A percentile compares a stretch with the other conserved stretches of the same genome.
phyloP scores from a whole-genome alignment of 2,888 invertebrate genomes.

The Noctua comes region DNA sequence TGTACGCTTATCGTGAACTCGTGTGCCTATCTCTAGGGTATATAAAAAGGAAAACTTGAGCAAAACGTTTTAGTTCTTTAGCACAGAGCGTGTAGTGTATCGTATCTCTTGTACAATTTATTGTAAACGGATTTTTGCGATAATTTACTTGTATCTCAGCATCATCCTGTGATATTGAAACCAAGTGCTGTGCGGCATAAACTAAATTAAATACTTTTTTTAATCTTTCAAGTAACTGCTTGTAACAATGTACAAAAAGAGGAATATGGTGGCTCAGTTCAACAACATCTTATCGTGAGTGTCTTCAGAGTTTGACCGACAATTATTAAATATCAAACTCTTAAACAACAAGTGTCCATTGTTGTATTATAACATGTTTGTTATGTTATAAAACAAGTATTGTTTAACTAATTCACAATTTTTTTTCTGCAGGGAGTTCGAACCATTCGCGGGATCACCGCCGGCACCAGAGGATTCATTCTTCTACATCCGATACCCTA shows the following conservation, averaged over 20 bases:
- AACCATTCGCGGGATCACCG: conserved; percentile 91
- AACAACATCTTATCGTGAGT: conserved; percentile 84
- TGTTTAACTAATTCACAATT: conserved; percentile 31
- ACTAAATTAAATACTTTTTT: conserved; percentile 10
- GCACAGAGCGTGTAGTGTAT: conserved; percentile 56
- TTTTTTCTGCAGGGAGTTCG: conserved; percentile 82
- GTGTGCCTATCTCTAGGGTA: conserved; percentile 64
- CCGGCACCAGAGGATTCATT: conserved; percentile 94
- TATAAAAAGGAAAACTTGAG: conserved; percentile 77
- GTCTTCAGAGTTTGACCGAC: conserved; percentile 49
- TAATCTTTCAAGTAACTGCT: conserved; percentile 7
- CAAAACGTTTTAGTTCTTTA: conserved; percentile 72
- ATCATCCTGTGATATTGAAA: conserved; percentile 12
- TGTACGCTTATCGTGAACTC: conserved; percentile 71
- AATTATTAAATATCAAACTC: conserved; percentile 32
- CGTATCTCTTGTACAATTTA: conserved; percentile 59
- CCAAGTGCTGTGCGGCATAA: conserved; percentile 17
- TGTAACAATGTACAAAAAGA: conserved; percentile 81
- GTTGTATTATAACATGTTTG: conserved; percentile 44
- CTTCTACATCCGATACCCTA: conserved; percentile 91
- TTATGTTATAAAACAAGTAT: conserved; percentile 26
- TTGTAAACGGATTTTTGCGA: conserved; percentile 49
- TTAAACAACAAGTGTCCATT: conserved; percentile 46
- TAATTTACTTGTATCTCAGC: conserved; percentile 68
- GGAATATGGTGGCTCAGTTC: conserved; percentile 81